Evolutionary conservation across 2,797 vertebrate genomes (phyloP), one percentile per base, ranked within the genome.

Genomic region (Lagodon rhomboides): DNA sequence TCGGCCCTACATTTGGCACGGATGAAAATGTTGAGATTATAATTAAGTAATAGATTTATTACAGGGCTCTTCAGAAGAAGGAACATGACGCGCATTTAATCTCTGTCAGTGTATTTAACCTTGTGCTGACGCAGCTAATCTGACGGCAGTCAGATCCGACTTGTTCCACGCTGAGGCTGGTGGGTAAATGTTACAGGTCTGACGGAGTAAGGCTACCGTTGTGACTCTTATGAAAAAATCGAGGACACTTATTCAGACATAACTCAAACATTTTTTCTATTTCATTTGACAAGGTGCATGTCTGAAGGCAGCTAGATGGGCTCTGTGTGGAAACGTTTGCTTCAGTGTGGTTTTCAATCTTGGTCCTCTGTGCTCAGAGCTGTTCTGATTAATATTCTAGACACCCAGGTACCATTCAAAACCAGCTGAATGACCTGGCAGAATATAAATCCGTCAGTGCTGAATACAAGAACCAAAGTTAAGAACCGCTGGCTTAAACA

Each of bases 21-120:
- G 56, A 72, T 43, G 16, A 34, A 67, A 72, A 73, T 51, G 0
- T 66, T 1, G 23, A 76, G 46, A 73, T 72, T 66, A 54, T 58
- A 71, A 82, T 73, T 43, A 75, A 70, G 67, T 46, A 10, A 66
- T 13, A 68, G 20, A 77, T 72, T 41, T 64, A 69, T 63, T 46
- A 59, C 30, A 16, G n/a, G 18, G 30, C 47, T 68, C 17, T 56
- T 47, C 22, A 77, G 54, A 22, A 78, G 66, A 27, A 13, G 53
- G 44, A 70, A 56, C 17, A 73, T 27, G 55, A 18, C 7, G 17
- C 20, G 15, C 12, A 43, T 71, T 60, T 74, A 72, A 79, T 76
- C 50, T 75, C 47, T 43, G 18, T 58, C 7, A 0, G 34, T 38
- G 59, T 55, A 61, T 70, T 77, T 75, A 83, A 80, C 55, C 68